These are phyloP conservation scores for Dysdera silvatica DNA, from an alignment of 1,140 invertebrate species.

Conservation along the genomic window DNA sequence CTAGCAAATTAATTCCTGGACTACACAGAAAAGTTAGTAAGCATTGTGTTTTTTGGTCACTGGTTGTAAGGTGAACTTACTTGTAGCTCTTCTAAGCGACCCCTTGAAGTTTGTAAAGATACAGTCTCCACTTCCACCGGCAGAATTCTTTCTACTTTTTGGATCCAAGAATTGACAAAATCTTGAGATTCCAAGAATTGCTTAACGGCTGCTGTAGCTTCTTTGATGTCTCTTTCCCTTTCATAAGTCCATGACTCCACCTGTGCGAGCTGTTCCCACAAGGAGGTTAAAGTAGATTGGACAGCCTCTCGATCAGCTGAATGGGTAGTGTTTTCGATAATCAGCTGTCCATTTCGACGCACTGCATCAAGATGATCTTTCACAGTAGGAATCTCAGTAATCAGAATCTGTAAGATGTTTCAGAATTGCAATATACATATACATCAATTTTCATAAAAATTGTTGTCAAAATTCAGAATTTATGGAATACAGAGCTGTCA, in stretches of 20 bases:
- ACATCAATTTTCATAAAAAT: too few species aligned
- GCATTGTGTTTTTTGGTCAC: too few species aligned
- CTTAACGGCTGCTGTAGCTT: conserved; percentile 77
- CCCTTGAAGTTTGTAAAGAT: conserved; percentile 67
- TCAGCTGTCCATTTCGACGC: conserved; percentile 63
- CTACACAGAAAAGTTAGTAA: too few species aligned
- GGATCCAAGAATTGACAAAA: conserved; percentile 70
- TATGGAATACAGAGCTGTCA: too few species aligned
- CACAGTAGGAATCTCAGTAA: conserved; percentile 61
- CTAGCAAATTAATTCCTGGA: too few species aligned
- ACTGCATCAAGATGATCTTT: conserved; percentile 68
- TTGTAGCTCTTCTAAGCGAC: conserved; percentile 77
- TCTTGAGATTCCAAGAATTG: conserved; percentile 74
- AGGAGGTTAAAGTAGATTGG: conserved; percentile 60
- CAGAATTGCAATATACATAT: too few species aligned
- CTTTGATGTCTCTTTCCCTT: conserved; percentile 70
- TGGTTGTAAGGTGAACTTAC: conserved; percentile 53
- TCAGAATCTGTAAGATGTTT: conserved; percentile 65
- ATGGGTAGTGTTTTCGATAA: conserved; percentile 68
- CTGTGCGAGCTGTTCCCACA: conserved; percentile 68
- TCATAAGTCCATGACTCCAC: conserved; percentile 67
- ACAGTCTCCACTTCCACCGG: conserved; percentile 37
- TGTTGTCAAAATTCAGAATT: too few species aligned
- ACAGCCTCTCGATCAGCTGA: conserved; percentile 66
- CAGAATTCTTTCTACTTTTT: conserved; percentile 70